Base-by-base conservation (phyloP, 2,888 invertebrate species). In the Mycalesis mineus region DNA sequence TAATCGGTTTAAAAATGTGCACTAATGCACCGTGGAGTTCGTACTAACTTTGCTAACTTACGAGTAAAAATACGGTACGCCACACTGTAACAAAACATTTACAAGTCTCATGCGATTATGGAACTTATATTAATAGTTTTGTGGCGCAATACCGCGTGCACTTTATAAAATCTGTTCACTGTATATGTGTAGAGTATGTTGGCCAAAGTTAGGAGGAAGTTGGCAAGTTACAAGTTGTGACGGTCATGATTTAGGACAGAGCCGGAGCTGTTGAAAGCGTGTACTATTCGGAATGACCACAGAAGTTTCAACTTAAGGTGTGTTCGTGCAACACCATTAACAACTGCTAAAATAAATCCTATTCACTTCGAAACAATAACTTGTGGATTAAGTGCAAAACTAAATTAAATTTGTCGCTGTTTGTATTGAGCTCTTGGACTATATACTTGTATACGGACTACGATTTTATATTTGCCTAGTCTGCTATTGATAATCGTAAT, bases 281-380 rank as follows among this genome's bases (percentile, higher is more conserved):
- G 55, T 55, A 62, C 48, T 55, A 52, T 57, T 60, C 57, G 52
- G 57, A 55, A 60, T 62, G 62, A 60, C 60, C 62, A 60, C 60
- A 45, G 40, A 51, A 60, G 51, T 62, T 62, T 49, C 57, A 56
- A 61, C 56, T 56, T 42, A 57, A 60, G 62, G 52, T 60, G 54
- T 57, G 55, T 52, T 53, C 41, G 22, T 37, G 39, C 50, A 39
- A 51, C 14, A 13, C 37, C 45, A 45, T 50, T 51, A 40, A 37
- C 52, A 40, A 53, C 39, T 49, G 28, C 49, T 52, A 55, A 48
- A 57, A 52, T 52, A 51, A 11, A 48, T 51, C 14, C 6, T 47
- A 55, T 37, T 55, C 28, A 45, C 33, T 28, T 44, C 4, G 29
- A 42, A 6, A 31, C 15, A 40, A 14, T 15, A 33, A 31, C 9